Evolutionary conservation across 2,113 vertebrate species (phyloP).

Genomic region (Phylloscopus whistleri): DNA sequence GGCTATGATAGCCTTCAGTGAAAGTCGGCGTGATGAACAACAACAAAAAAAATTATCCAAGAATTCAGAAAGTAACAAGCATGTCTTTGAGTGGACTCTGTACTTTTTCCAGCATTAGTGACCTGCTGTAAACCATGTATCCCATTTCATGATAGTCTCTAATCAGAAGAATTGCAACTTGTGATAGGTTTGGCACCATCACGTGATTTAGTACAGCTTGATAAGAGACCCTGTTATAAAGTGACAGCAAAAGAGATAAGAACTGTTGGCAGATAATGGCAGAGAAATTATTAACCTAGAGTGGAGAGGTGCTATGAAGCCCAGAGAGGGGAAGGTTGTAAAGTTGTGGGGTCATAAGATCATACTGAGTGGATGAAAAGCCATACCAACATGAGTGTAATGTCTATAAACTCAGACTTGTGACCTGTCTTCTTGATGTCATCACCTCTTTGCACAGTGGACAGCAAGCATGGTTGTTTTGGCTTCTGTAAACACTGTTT

Average conservation of each 20-base stretch:
- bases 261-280: conserved; percentile 83
- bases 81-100: conserved; percentile 75
- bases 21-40: conserved; percentile 69
- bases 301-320: conserved; percentile 73
- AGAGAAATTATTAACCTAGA: conserved; percentile 92
- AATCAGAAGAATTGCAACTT: conserved; percentile 75
- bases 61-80: conserved; percentile 74
- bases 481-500: conserved; percentile 71
- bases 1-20: conserved; percentile 66
- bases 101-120: conserved; percentile 75
- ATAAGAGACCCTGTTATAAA: conserved; percentile 92
- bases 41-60: conserved; percentile 63
- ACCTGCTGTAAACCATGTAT: conserved; percentile 77
- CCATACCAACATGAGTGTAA: conserved; percentile 63
- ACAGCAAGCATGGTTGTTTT: conserved; percentile 42
- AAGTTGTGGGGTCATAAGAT: conserved; percentile 75
- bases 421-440: conserved; percentile 68
- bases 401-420: conserved; percentile 70
- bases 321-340: conserved; percentile 73
- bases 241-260: conserved; percentile 94
- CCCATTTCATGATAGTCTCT: conserved; percentile 76
- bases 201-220: conserved; percentile 71
- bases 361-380: conserved; percentile 64
- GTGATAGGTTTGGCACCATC: conserved; percentile 73
- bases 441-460: conserved; percentile 61